phyloP scores from a whole-genome alignment of 2,797 vertebrate species.

The Tapirus indicus region DNA sequence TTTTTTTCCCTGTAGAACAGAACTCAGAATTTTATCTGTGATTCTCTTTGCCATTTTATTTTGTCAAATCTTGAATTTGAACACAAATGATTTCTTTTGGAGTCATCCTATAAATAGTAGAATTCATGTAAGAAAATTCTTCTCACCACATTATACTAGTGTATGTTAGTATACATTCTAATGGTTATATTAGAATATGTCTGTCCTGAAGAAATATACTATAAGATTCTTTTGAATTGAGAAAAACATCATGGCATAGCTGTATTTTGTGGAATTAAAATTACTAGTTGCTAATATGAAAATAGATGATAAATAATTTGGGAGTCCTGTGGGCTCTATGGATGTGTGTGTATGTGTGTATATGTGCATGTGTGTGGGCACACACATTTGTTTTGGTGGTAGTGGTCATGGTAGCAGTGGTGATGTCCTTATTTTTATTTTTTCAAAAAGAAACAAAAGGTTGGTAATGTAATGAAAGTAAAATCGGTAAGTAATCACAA shows the following conservation, averaged over 20 bases:
- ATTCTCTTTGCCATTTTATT: neutral
- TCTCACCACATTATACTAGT: constrained; percentile 9
- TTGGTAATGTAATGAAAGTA: constrained; percentile 59
- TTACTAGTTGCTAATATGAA: constrained; percentile 38
- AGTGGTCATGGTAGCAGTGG: neutral
- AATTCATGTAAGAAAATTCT: constrained; percentile 68
- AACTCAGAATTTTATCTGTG: constrained; percentile 50
- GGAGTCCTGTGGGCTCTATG: constrained; percentile 9
- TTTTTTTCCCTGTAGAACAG: neutral
- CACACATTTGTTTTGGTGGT: neutral
- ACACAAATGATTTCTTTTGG: constrained; percentile 54
- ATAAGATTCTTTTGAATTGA: constrained; percentile 45
- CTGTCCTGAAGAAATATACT: neutral
- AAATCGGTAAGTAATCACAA: constrained; percentile 49
- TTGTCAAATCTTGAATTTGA: neutral
- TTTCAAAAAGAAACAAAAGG: constrained; percentile 64
- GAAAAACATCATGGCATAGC: constrained; percentile 63
- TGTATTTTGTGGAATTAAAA: constrained; percentile 48
- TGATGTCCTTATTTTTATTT: constrained; percentile 32
- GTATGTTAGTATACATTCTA: neutral
- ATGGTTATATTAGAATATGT: constrained; percentile 8
- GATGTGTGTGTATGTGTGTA: neutral
- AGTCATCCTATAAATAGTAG: constrained; percentile 54
- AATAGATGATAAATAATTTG: constrained; percentile 69
- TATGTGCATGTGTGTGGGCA: no score